Evolutionary conservation across 2,113 vertebrate genomes (phyloP).

Genomic region (Cololabis saira): DNA sequence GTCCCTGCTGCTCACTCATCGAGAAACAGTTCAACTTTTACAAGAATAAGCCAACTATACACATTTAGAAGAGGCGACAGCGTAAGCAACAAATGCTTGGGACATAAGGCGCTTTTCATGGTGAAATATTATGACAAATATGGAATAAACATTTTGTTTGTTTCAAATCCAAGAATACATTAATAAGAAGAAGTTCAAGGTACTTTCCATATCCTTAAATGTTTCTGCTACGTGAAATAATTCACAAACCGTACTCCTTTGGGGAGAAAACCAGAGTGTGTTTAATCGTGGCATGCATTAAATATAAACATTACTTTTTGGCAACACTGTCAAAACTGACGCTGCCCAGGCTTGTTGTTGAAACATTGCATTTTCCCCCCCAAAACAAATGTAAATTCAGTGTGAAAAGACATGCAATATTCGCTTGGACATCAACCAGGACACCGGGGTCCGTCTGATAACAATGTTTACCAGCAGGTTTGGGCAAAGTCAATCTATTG

Average conservation of each 20-base stretch:
- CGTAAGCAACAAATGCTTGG: no score
- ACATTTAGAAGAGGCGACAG: no score
- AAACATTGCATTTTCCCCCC: conserved; percentile 46
- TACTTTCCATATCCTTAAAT: conserved; percentile 5
- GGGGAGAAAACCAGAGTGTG: conserved; percentile 36
- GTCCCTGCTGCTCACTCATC: no score
- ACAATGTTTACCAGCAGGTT: conserved; percentile 56
- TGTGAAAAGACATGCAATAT: conserved; percentile 66
- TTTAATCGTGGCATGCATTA: conserved; percentile 24
- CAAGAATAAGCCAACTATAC: no score
- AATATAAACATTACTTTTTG: conserved; percentile 60
- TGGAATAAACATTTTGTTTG: no score
- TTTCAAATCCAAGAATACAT: conserved; percentile 23
- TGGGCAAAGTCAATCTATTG: conserved; percentile 52
- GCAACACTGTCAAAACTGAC: conserved; percentile 37
- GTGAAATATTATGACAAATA: no score
- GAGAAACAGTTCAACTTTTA: no score
- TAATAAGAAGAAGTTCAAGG: conserved; percentile 37
- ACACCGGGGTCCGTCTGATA: conserved; percentile 39
- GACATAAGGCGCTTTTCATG: no score
- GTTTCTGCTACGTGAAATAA: conserved; percentile 21
- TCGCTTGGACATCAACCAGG: conserved; percentile 27
- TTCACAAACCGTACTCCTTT: conserved; percentile 57
- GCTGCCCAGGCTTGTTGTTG: conserved; percentile 24
- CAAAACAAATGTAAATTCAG: conserved; percentile 64